Evolutionary conservation across 2,113 vertebrate species (phyloP), one percentile per base, ranked within the genome.

Genomic region (Melanocharis versteri): DNA sequence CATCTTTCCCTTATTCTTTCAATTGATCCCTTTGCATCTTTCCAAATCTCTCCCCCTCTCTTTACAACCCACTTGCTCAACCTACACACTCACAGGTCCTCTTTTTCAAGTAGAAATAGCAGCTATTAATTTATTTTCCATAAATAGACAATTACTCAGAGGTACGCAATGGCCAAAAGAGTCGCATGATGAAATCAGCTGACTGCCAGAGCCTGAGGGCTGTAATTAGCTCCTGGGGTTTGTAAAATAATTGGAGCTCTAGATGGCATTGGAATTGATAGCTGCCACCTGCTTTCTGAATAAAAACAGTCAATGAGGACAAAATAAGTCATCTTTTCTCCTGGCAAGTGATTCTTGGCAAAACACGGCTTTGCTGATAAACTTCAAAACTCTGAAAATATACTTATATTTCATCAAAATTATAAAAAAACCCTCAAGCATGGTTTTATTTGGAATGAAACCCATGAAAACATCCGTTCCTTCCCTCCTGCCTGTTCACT

Each of bases 111-210:
- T 79, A 95, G 89, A 96, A 97, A 94, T 81, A 96, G 96, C 88
- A 91, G 87, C 65, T 96, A 80, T 97, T 97, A 97, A 97, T 97
- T 96, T 96, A 97, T 96, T 97, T 96, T 96, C 85, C 82, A 96
- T 83, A 97, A 97, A 97, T 97, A 97, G 96, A 92, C 91, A 95
- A 97, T 97, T 97, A 97, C 87, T 97, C 97, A 97, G 95, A 96
- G 83, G 95, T 85, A 93, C 0, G 22, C 90, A 71, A 45, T 5
- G 72, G 93, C 95, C 92, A 94, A 91, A 92, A 95, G 83, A 91
- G 90, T 89, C 58, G 65, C 87, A 94, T 96, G 96, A 93, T 96
- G 89, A 93, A 95, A 61, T 96, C 95, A 97, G 84, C 71, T 93
- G 96, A 96, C 89, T 94, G 93, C 57, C 66, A 89, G 77, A 96